Evolutionary conservation across 2,888 invertebrate genomes (phyloP).

Genomic region (Nudaria mundana): DNA sequence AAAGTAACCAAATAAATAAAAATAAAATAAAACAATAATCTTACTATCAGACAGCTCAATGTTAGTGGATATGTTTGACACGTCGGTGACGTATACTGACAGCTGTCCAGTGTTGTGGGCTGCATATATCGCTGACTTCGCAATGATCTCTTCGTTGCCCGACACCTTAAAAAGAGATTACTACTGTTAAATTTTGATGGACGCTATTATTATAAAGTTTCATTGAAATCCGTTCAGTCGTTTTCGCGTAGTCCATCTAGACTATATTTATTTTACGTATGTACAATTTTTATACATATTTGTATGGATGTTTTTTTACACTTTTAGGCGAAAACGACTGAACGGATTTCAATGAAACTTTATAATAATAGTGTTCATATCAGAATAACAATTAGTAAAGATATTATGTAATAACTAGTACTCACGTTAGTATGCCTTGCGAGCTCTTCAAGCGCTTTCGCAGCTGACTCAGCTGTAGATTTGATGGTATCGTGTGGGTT

Average conservation of each 20-base stretch:
- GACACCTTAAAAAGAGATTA: slow-evolving; percentile 38
- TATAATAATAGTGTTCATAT: not conserved
- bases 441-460: slow-evolving; percentile 54
- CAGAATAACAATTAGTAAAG: not conserved
- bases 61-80: slow-evolving; percentile 58
- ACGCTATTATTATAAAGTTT: too few relatives aligned
- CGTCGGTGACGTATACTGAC: slow-evolving; percentile 61
- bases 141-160: slow-evolving; percentile 61
- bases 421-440: slow-evolving; percentile 48
- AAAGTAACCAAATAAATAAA: not conserved
- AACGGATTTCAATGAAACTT: too few relatives aligned
- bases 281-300: too few relatives aligned
- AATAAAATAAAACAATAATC: slow-evolving; percentile 16
- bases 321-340: too few relatives aligned
- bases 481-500: slow-evolving; percentile 51
- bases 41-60: slow-evolving; percentile 62
- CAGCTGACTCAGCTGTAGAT: slow-evolving; percentile 54
- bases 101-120: slow-evolving; percentile 68
- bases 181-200: not conserved
- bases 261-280: too few relatives aligned
- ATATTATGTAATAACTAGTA: not conserved
- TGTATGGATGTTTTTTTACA: too few relatives aligned
- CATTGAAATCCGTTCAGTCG: too few relatives aligned
- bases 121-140: slow-evolving; percentile 52
- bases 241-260: too few relatives aligned